Evolutionary conservation across 2,797 vertebrate species (phyloP).

Genomic region (Aerospiza tachiro): DNA sequence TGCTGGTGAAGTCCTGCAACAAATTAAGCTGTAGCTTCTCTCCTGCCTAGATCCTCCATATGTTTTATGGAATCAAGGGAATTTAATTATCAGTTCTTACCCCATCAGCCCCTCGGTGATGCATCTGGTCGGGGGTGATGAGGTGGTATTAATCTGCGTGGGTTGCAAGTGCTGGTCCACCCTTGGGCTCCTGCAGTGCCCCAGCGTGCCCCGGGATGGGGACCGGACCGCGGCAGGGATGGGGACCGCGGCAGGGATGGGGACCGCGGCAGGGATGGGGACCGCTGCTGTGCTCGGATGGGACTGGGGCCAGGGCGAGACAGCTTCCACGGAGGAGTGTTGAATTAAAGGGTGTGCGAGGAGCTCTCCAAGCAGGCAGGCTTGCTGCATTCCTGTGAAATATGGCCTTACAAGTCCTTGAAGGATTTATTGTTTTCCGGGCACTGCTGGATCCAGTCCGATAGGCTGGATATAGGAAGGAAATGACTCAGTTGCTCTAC

Average conservation of each 20-base stretch:
- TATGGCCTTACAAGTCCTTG: slow-evolving; percentile 29
- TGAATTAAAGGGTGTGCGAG: neutral
- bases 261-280: neutral
- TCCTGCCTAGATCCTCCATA: fast-evolving
- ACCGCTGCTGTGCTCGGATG: neutral
- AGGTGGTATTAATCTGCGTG: fast-evolving
- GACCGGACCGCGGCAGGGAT: neutral
- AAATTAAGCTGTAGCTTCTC: fast-evolving
- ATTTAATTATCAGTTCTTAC: fast-evolving
- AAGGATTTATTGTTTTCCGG: slow-evolving; percentile 65
- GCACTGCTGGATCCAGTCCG: slow-evolving; percentile 30
- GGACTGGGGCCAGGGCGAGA: neutral
- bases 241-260: fast-evolving
- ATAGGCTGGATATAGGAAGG: slow-evolving; percentile 51
- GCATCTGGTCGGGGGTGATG: fast-evolving
- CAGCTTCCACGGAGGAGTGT: neutral
- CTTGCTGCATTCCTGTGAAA: slow-evolving; percentile 23
- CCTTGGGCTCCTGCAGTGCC: neutral
- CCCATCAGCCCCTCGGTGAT: fast-evolving
- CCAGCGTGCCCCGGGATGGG: fast-evolving
- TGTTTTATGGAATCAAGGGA: neutral
- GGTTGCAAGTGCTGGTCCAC: neutral
- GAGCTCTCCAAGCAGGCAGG: neutral
- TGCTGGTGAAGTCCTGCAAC: neutral
- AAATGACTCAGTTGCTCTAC: slow-evolving; percentile 68